These are phyloP conservation scores for Orchesella flavescens DNA, from an alignment of 2,888 invertebrate genomes.

Conservation along the genomic window DNA sequence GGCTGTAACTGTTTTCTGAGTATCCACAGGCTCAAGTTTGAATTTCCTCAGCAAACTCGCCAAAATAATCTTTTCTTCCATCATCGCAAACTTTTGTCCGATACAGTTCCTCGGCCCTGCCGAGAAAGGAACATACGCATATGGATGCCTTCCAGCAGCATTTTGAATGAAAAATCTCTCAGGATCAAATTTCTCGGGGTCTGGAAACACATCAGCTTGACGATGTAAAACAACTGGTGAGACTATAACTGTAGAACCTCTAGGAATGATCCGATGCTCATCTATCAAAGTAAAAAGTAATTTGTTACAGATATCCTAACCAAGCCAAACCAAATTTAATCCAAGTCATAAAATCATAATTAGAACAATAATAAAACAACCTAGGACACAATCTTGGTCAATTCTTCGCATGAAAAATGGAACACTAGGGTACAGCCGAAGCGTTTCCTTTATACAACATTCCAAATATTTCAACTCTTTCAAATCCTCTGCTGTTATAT, in stretches of 20 bases:
- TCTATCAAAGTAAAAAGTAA: no score
- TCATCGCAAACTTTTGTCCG: conserved; percentile 61
- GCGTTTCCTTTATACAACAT: conserved; percentile 74
- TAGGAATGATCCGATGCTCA: conserved; percentile 39
- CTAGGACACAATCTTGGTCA: conserved; percentile 72
- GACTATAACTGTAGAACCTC: conserved; percentile 31
- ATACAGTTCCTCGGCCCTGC: conserved; percentile 43
- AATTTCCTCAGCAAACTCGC: conserved; percentile 37
- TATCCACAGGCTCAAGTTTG: conserved; percentile 47
- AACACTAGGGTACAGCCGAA: conserved; percentile 74
- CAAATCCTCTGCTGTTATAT: conserved; percentile 73
- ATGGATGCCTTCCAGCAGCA: conserved; percentile 49
- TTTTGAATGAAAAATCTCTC: conserved; percentile 40
- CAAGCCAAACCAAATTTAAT: neutral
- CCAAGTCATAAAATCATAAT: conserved; percentile 16
- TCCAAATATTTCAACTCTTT: conserved; percentile 74
- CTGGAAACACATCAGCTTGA: conserved; percentile 20
- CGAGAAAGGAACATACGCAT: conserved; percentile 45
- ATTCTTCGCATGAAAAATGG: conserved; percentile 73
- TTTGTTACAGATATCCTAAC: no score
- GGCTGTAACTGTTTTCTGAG: neutral
- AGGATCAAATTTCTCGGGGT: conserved; percentile 57
- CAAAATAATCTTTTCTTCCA: conserved; percentile 60
- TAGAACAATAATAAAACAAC: conserved; percentile 45
- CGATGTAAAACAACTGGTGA: neutral